Base-by-base conservation (phyloP, 1,140 invertebrate species). In the Gryon sp. region DNA sequence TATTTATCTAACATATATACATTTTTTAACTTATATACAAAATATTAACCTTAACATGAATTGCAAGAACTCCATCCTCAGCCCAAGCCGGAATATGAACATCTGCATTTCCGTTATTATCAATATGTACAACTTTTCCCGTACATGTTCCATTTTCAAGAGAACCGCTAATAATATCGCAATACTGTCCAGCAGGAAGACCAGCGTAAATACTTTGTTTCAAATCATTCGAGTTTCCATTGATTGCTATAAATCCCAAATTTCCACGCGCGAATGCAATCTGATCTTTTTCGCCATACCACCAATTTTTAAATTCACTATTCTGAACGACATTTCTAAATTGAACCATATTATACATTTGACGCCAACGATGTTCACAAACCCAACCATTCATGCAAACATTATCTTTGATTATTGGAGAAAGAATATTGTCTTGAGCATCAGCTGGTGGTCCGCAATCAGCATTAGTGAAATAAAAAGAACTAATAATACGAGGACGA, bases 351-450 rank as follows among this genome's bases (percentile, higher is more conserved):
- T 94, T 93, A 83, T 89, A 93, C 76, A 97, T 95, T 81, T 94
- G 92, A 2, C 92, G 87, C 95, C 95, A 97, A 15, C 95, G 91
- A 84, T 98, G 96, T 86, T 98, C 96, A 82, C 96, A 98, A 0
- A 97, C 86, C 95, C 95, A 98, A 1, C 95, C 95, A 78, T 93
- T 92, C 0, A 90, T 91, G 78, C 96, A 97, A 1, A 88, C 90
- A 1, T 90, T 89, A 76, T 95, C 87, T n/a, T 93, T 91, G 30
- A 95, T 91, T 15, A 84, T 88, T 4, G 94, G 91, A 7, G 91
- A 90, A 7, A 92, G 87, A n/a, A 92, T 93, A 72, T 94, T 93
- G 6, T 90, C 92, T 48, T 91, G 83, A 2, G 62, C 70, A 80
- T 94, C 90, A 65, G 90, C 84, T 2, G 94, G 93, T 5, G 94